Base-by-base conservation (phyloP, 2,888 invertebrate genomes). In the Agrypnus murinus region DNA sequence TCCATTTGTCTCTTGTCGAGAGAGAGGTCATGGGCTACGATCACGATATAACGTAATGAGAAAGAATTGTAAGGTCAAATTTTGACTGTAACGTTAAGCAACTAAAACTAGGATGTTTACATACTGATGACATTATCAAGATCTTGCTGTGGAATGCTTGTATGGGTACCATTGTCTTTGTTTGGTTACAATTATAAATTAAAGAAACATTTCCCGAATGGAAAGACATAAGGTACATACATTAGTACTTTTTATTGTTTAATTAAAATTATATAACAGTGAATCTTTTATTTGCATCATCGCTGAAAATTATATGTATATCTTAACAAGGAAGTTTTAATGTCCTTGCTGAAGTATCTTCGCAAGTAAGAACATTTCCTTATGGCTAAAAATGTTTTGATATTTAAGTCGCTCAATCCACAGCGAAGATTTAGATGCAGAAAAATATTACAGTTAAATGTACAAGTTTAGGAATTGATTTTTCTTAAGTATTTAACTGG, bases 1-100 rank as follows among this genome's bases (percentile, higher is more conserved):
- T 58, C 69, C 40, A 68, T 55, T 64, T 69, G 69, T 68, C 64
- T 57, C 63, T 64, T 58, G 40, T 59, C 69, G 31, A 25, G 25
- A 25, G 36, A 63, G 50, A 69, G 58, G 58, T 65, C 65, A 46
- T 48, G 58, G 32, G 43, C 48, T 50, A 60, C 45, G 34, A 46
- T 63, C 62, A 63, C 25, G 55, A 64, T 40, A 63, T 38, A 64
- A 40, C 53, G 40, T 34, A 64, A 64, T 55, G 55, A 55, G 53
- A 64, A 63, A 55, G 31, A 50, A 64, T 53, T 64, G 53, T 55
- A 55, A 64, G 64, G 53, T 53, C 64, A 64, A 50, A 48, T 59
- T 48, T 66, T 50, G 66, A 58, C 48, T 48, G 66, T 19, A 40
- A 66, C 40, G 32, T 67, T 67, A 15, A 45, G 45, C 60, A 60